Percentiles rank a stretch among this genome's conserved stretches.
phyloP scores from a whole-genome alignment of 2,797 vertebrate species.

The Onychomys torridus region DNA sequence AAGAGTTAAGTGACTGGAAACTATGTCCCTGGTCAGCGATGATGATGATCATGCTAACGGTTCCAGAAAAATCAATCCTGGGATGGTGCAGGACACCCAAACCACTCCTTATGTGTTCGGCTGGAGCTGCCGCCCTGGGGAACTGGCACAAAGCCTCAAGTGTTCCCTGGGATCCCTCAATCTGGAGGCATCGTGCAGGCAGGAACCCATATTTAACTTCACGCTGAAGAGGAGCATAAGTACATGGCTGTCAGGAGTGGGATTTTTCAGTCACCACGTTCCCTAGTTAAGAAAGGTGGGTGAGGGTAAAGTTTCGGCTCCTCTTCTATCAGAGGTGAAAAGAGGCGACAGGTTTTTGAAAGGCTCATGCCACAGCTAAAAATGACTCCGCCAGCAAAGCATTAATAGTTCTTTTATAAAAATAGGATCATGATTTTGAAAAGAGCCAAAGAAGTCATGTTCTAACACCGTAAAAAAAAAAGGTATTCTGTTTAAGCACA shows the following conservation, averaged over 20 bases:
- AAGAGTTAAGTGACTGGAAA: background rate
- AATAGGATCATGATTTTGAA: constrained; percentile 57
- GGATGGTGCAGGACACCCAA: background rate
- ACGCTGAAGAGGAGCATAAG: background rate
- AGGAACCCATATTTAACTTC: background rate
- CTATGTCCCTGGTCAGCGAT: background rate
- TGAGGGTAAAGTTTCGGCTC: constrained; percentile 48
- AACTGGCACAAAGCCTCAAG: background rate
- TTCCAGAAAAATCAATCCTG: background rate
- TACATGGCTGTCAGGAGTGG: background rate
- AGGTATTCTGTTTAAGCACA: constrained; percentile 59
- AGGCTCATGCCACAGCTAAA: constrained; percentile 70
- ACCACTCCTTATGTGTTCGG: background rate
- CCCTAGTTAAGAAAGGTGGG: constrained; percentile 10
- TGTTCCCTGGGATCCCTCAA: constrained; percentile 39
- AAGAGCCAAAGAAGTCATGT: constrained; percentile 20
- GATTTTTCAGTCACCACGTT: constrained; percentile 29
- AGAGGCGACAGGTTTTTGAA: constrained; percentile 59
- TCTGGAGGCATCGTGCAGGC: background rate
- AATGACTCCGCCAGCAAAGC: constrained; percentile 73
- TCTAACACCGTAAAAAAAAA: background rate
- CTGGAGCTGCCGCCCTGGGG: background rate
- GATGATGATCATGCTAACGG: background rate
- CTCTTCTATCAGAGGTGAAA: constrained; percentile 36
- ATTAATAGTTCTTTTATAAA: constrained; percentile 72